Base-by-base conservation (phyloP, 2,113 vertebrate genomes). In the Forbesichthys papilliferus region DNA sequence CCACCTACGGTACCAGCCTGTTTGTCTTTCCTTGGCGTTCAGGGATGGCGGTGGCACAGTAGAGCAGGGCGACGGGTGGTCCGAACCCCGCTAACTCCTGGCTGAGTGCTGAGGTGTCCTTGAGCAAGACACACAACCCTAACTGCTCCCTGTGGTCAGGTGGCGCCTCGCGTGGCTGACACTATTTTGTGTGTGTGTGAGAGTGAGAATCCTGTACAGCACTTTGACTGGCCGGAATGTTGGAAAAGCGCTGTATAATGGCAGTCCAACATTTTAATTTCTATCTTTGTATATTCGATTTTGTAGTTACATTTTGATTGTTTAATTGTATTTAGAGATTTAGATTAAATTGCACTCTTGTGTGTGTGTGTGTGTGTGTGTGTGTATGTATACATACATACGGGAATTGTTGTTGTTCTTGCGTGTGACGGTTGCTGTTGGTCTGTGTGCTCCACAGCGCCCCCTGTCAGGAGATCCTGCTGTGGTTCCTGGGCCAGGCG, bases 381-480 rank as follows among this genome's bases (percentile, higher is more conserved):
- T 14, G 27, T 59, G 9, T 49, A n/a, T 7, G 0, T 27, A 10
- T 11, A 34, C 27, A 27, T 27, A 27, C 27, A 3, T 2, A 27
- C 27, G 27, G 27, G 27, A 2, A 27, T 27, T 27, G 27, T 27
- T 27, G 27, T 27, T 27, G 4, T 42, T 42, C 4, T 42, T 42
- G 36, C 36, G 36, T 5, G 4, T 42, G 36, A 42, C 7, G 36
- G 4, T 6, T 42, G 5, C 4, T 42, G 36, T 8, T 42, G 36
- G 4, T 54, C 11, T 18, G 10, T 71, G 5, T 87, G 69, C 69
- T 73, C 73, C 73, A 59, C 88, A 99, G 98, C 12, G 90, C 89
- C 66, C 89, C 80, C 0, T 97, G 96, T 87, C 94, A 95, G 92
- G 96, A 97, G 83, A 92, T 96, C 72, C 70, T 99, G 82, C 80